These are phyloP conservation scores for Vireo altiloquus DNA, from an alignment of 2,113 vertebrate species.

Conservation along the genomic window DNA sequence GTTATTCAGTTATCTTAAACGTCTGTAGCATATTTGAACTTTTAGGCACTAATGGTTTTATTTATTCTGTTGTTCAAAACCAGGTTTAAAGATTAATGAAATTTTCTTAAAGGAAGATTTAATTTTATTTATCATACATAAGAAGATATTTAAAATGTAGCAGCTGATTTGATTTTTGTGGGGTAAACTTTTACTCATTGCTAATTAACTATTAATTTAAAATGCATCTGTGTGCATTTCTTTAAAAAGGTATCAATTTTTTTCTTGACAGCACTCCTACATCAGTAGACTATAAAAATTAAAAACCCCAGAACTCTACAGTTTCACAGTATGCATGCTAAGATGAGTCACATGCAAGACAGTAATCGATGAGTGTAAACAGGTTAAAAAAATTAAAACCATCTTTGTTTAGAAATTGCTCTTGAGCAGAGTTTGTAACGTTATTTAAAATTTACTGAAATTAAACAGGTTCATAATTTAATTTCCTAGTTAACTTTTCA, in stretches of 20 bases:
- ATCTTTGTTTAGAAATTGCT: neutral
- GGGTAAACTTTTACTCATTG: conserved; percentile 52
- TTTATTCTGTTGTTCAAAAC: conserved; percentile 48
- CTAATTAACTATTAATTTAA: conserved; percentile 31
- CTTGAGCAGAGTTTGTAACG: neutral
- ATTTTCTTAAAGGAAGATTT: neutral
- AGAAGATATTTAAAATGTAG: conserved; percentile 20
- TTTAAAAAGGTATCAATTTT: neutral
- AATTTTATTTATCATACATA: conserved; percentile 4
- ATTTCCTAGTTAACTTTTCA: neutral
- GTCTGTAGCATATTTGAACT: conserved; percentile 38
- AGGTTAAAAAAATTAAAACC: neutral
- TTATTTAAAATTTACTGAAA: neutral
- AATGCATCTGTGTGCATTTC: conserved; percentile 5
- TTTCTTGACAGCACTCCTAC: conserved; percentile 56
- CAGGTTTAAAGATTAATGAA: neutral
- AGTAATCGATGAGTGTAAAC: neutral
- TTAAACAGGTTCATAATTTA: neutral
- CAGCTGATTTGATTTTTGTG: conserved; percentile 56
- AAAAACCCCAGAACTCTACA: neutral
- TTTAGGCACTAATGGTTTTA: conserved; percentile 9
- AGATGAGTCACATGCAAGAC: conserved; percentile 44
- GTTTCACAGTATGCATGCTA: conserved; percentile 23
- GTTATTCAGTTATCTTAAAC: conserved; percentile 15
- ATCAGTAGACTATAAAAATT: neutral